These are phyloP conservation scores for Trypoxylus dichotomus DNA, from an alignment of 1,140 invertebrate genomes.

Conservation along the genomic window DNA sequence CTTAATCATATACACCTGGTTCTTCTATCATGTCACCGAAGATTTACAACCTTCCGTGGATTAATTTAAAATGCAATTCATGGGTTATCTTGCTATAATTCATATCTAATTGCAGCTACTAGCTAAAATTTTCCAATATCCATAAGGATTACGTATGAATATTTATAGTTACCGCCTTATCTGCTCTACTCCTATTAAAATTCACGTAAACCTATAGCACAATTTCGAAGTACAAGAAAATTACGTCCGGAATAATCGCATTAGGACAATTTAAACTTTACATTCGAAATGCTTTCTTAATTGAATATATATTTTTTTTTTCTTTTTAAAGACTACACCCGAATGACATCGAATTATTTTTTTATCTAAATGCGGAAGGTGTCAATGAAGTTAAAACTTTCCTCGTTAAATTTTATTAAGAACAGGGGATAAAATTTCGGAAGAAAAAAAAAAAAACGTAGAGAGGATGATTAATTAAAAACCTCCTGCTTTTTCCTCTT, in stretches of 20 bases:
- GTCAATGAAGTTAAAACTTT: not conserved
- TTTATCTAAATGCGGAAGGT: not conserved
- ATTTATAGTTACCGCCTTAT: not conserved
- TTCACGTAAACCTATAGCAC: too few relatives aligned
- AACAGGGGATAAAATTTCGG: not conserved
- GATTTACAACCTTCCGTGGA: not conserved
- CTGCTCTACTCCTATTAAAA: not conserved
- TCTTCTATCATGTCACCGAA: not conserved
- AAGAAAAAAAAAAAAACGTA: not conserved
- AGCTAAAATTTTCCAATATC: not conserved
- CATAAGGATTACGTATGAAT: not conserved
- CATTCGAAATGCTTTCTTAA: not conserved
- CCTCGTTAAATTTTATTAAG: constrained; percentile 19
- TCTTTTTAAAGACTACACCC: not conserved
- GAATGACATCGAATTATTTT: not conserved
- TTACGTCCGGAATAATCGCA: too few relatives aligned
- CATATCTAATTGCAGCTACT: not conserved
- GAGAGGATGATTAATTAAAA: not conserved
- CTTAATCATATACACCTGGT: not conserved
- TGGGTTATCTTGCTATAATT: not conserved
- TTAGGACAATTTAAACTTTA: not conserved
- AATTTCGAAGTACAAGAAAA: too few relatives aligned
- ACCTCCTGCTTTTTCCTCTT: not conserved
- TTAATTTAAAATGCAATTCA: not conserved
- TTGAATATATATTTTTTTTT: not conserved